Percentiles rank a stretch among this genome's conserved stretches.
Evolutionary conservation across 2,888 invertebrate genomes (phyloP).

Genomic region (Agapetus fuscipes): DNA sequence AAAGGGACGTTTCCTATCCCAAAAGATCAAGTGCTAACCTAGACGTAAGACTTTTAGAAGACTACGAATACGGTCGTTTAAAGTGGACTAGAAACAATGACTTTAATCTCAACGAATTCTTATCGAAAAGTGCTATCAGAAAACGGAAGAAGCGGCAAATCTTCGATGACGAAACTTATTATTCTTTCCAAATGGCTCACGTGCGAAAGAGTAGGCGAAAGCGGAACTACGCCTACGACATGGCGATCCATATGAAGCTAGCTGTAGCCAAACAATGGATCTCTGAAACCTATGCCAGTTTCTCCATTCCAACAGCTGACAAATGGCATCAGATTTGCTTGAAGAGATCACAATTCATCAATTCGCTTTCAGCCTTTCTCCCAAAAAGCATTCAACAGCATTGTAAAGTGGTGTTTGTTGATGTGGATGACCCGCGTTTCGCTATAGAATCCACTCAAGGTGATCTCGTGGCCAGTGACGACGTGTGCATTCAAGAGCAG

Average conservation of each 20-base stretch:
- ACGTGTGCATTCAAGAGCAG: slow-evolving; percentile 72
- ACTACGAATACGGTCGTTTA: slow-evolving; percentile 27
- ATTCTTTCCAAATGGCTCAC: slow-evolving; percentile 20
- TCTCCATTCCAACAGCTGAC: slow-evolving; percentile 74
- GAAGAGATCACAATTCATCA: slow-evolving; percentile 68
- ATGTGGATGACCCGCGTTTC: slow-evolving; percentile 70
- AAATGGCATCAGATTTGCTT: slow-evolving; percentile 75
- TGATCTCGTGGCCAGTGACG: slow-evolving; percentile 69
- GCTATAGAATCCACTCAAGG: slow-evolving; percentile 67
- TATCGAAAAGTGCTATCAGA: neutral
- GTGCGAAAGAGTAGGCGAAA: slow-evolving; percentile 16
- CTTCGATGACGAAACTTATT: slow-evolving; percentile 17
- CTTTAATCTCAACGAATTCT: neutral
- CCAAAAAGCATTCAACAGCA: slow-evolving; percentile 62
- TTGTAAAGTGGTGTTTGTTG: slow-evolving; percentile 67
- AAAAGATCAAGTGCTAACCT: slow-evolving; percentile 30
- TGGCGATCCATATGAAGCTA: slow-evolving; percentile 55
- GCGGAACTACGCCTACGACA: slow-evolving; percentile 36
- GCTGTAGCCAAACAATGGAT: slow-evolving; percentile 77
- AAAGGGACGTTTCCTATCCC: slow-evolving; percentile 27
- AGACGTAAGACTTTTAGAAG: slow-evolving; percentile 43
- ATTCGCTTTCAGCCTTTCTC: slow-evolving; percentile 67
- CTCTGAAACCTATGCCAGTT: slow-evolving; percentile 77
- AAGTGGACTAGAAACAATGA: no score
- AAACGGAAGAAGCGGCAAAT: slow-evolving; percentile 15